These are phyloP conservation scores for Timema cristinae DNA, from an alignment of 2,888 invertebrate species.

Conservation along the genomic window DNA sequence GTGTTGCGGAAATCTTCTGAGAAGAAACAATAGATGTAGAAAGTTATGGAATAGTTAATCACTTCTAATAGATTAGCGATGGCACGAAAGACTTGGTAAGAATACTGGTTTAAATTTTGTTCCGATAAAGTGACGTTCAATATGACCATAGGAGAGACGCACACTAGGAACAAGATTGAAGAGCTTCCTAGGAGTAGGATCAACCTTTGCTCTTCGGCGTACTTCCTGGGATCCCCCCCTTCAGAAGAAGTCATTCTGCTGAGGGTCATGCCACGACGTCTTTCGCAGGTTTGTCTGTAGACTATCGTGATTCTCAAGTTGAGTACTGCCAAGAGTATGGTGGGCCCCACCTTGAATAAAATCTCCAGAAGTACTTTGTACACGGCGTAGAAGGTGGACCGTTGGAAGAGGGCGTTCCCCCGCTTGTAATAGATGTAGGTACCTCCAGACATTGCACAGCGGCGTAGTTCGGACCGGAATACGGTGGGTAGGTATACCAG, in stretches of 20 bases:
- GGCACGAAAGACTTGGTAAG: conserved; percentile 66
- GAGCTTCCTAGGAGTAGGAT: conserved; percentile 63
- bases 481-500: conserved; percentile 65
- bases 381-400: conserved; percentile 51
- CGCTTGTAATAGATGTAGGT: conserved; percentile 55
- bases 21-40: conserved; percentile 74
- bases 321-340: conserved; percentile 59
- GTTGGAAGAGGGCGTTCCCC: conserved; percentile 50
- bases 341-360: conserved; percentile 64
- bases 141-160: conserved; percentile 68
- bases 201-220: conserved; percentile 63
- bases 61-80: conserved; percentile 69
- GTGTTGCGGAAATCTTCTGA: conserved; percentile 73
- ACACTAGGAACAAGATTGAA: conserved; percentile 61
- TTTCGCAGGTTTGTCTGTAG: conserved; percentile 61
- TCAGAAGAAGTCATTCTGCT: conserved; percentile 54
- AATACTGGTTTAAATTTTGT: conserved; percentile 56
- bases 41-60: conserved; percentile 72
- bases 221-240: conserved; percentile 60
- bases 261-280: conserved; percentile 60
- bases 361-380: conserved; percentile 51
- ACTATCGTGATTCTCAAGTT: conserved; percentile 64
- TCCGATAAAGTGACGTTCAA: conserved; percentile 64
- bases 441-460: conserved; percentile 51
- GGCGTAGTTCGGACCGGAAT: conserved; percentile 57